These are phyloP conservation scores for Xenopus borealis DNA, from an alignment of 2,113 vertebrate species.

Conservation along the genomic window DNA sequence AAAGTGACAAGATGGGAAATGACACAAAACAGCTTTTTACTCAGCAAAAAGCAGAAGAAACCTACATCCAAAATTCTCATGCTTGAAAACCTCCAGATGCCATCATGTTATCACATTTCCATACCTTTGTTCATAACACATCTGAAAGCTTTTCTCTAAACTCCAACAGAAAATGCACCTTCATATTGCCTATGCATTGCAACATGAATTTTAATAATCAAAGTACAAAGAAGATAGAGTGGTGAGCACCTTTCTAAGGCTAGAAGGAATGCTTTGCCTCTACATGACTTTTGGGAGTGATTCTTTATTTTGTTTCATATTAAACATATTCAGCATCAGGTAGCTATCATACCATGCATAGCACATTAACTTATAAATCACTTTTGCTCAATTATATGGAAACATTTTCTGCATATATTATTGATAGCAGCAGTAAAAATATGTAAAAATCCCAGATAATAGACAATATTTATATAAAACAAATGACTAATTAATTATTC, in stretches of 20 bases:
- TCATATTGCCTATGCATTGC: constrained; percentile 40
- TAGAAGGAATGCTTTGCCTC: not conserved
- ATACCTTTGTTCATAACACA: constrained; percentile 75
- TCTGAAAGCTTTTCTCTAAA: constrained; percentile 65
- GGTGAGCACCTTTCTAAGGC: not conserved
- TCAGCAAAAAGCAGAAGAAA: constrained; percentile 73
- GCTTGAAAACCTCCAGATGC: constrained; percentile 89
- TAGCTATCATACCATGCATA: too few relatives aligned
- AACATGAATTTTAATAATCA: constrained; percentile 58
- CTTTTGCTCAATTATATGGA: too few relatives aligned
- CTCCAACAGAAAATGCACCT: constrained; percentile 51
- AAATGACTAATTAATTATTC: too few relatives aligned
- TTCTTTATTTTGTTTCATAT: too few relatives aligned
- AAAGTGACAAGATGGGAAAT: constrained; percentile 94
- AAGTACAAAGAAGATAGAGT: constrained; percentile 30
- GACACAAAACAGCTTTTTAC: constrained; percentile 95
- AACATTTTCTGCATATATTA: too few relatives aligned
- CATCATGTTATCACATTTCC: constrained; percentile 70
- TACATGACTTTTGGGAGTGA: not conserved
- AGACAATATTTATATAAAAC: too few relatives aligned
- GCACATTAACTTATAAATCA: too few relatives aligned
- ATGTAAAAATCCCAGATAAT: too few relatives aligned
- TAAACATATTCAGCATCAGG: too few relatives aligned
- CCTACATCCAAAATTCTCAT: constrained; percentile 65
- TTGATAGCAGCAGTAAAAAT: too few relatives aligned